Percentiles rank a stretch among this genome's conserved stretches.
Conservation (phyloP, 2,113 vertebrate species). For the Gopherus evgoodei region DNA sequence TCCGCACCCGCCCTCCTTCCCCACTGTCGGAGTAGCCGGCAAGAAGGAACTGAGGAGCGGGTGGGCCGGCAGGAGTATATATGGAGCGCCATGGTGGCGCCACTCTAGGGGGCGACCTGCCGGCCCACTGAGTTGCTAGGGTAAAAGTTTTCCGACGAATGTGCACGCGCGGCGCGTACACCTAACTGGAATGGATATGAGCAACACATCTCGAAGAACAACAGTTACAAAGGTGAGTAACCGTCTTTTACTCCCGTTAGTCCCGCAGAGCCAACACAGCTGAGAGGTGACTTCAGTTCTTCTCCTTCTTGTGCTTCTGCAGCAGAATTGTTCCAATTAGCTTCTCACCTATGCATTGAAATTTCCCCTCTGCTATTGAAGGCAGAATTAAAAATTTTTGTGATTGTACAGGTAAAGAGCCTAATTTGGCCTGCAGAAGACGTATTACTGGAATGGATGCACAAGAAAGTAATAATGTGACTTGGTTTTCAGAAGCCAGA, state of each 20-base stretch:
- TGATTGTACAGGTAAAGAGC: fast-evolving
- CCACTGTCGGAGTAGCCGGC: too few relatives aligned
- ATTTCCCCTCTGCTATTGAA: fast-evolving
- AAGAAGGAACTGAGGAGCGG: too few relatives aligned
- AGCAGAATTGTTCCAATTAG: neutral
- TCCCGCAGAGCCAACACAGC: fast-evolving
- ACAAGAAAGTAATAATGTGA: neutral
- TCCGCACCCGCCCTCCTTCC: too few relatives aligned
- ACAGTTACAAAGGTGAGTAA: too few relatives aligned
- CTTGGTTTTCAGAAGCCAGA: neutral
- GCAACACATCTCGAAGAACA: too few relatives aligned
- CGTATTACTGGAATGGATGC: neutral
- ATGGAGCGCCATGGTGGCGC: too few relatives aligned
- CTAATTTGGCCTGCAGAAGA: neutral
- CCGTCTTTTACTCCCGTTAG: fast-evolving
- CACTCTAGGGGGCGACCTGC: too few relatives aligned
- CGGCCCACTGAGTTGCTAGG: too few relatives aligned
- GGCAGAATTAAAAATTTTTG: neutral
- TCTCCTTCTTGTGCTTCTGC: neutral
- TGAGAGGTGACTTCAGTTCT: neutral
- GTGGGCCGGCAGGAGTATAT: too few relatives aligned
- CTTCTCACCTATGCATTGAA: neutral
- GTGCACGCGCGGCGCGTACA: too few relatives aligned
- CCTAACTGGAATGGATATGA: too few relatives aligned
- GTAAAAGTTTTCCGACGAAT: too few relatives aligned